Percentiles rank a stretch among this genome's conserved stretches.
Conservation (phyloP, 1,140 invertebrate genomes). For the Zaprionus inermis region DNA sequence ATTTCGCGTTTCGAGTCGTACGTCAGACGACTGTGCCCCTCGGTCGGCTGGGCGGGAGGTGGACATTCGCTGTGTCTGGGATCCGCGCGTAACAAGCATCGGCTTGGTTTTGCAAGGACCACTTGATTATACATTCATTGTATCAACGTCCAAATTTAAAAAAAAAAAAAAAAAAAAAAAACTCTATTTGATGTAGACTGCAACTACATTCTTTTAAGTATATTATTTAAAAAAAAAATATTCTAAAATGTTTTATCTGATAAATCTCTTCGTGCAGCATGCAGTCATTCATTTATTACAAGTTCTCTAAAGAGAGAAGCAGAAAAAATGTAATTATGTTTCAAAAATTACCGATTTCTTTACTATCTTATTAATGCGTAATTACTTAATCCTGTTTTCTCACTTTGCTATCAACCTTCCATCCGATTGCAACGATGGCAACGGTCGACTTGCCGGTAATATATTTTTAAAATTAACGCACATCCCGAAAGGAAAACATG, state of each 20-base stretch:
- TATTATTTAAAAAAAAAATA: constrained; percentile 10
- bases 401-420: neutral
- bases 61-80: too few species aligned
- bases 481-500: constrained; percentile 62
- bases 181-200: neutral
- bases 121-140: too few species aligned
- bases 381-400: neutral
- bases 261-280: constrained; percentile 57
- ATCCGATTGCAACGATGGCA: constrained; percentile 4
- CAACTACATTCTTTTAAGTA: neutral
- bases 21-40: too few species aligned
- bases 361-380: neutral
- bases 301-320: neutral
- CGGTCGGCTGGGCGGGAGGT: too few species aligned
- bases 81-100: too few species aligned
- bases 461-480: constrained; percentile 51
- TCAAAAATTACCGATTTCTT: neutral
- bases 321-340: neutral
- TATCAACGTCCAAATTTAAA: too few species aligned
- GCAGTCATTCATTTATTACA: constrained; percentile 15
- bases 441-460: constrained; percentile 4
- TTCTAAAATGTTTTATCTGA: constrained; percentile 40
- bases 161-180: too few species aligned
- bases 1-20: too few species aligned
- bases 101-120: too few species aligned